Percentiles rank a stretch among this genome's conserved stretches.
Evolutionary conservation across 2,888 invertebrate genomes (phyloP).

Genomic region (Cheilosia vernalis): DNA sequence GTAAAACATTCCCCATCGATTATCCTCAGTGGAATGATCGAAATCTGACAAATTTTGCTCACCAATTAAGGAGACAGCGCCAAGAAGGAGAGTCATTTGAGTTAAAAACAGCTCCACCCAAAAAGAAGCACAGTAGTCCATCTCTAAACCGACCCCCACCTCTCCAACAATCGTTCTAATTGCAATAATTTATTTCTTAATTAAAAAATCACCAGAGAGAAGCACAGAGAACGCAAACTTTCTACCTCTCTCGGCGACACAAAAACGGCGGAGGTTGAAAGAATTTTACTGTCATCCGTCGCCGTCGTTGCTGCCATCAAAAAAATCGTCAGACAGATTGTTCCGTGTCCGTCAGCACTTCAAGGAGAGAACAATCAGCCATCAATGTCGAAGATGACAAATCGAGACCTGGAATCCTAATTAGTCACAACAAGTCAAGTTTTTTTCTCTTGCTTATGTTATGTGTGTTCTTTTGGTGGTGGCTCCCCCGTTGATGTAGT

Average conservation of each 20-base stretch:
- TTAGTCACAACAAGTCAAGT: constrained; percentile 59
- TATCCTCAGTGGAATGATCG: neutral
- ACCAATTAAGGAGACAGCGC: constrained; percentile 2
- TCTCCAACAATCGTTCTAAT: constrained; percentile 32
- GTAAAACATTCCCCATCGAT: constrained; percentile 26
- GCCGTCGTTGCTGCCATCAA: constrained; percentile 12
- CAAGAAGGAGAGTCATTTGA: constrained; percentile 35
- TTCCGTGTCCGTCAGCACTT: constrained; percentile 73
- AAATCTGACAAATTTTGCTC: neutral
- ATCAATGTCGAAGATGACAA: constrained; percentile 75
- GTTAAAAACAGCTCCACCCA: constrained; percentile 50
- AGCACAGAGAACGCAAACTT: constrained; percentile 20
- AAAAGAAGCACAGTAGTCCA: constrained; percentile 51
- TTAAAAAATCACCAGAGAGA: constrained; percentile 46
- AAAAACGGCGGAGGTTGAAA: constrained; percentile 42
- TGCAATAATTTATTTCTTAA: constrained; percentile 52
- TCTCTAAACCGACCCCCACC: neutral
- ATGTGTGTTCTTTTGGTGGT: constrained; percentile 45
- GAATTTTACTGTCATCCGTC: constrained; percentile 47
- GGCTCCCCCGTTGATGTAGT: constrained; percentile 61
- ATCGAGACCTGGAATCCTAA: constrained; percentile 75
- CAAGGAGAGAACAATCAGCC: constrained; percentile 74
- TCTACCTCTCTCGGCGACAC: neutral
- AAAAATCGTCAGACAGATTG: constrained; percentile 47
- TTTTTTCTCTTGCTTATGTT: constrained; percentile 13